A percentile compares a stretch with the other conserved stretches of the same genome.
phyloP scores from a whole-genome alignment of 2,113 vertebrate species.

The Mola mola region DNA sequence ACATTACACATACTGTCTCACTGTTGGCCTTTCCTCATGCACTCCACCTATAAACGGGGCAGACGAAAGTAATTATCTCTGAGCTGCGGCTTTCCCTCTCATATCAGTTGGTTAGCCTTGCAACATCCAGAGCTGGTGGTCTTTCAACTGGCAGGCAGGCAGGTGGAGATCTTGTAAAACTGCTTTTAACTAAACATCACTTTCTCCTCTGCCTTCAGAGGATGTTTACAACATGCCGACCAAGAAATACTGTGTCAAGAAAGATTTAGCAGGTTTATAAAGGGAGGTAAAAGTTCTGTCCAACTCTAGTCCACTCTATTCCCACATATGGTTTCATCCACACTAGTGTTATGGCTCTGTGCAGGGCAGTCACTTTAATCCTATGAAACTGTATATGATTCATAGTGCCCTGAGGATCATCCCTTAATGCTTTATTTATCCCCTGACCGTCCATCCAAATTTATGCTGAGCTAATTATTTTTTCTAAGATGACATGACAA shows the following conservation, averaged over 20 bases:
- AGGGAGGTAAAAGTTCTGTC: not conserved
- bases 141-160: constrained; percentile 48
- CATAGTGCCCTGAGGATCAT: no score
- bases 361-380: no score
- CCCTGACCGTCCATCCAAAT: no score
- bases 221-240: constrained; percentile 56
- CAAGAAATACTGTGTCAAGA: constrained; percentile 47
- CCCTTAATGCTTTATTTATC: no score
- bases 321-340: no score
- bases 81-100: constrained; percentile 41
- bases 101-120: constrained; percentile 57
- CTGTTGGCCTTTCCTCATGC: constrained; percentile 40
- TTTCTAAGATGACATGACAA: no score
- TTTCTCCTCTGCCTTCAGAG: constrained; percentile 59
- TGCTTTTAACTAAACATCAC: constrained; percentile 69
- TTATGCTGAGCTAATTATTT: no score
- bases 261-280: constrained; percentile 57
- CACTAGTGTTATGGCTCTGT: no score
- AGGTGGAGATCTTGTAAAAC: constrained; percentile 69
- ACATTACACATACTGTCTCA: constrained; percentile 48
- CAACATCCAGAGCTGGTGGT: constrained; percentile 55
- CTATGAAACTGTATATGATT: no score
- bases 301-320: no score
- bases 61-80: constrained; percentile 72
- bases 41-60: constrained; percentile 45